A percentile compares a stretch with the other conserved stretches of the same genome.
Conservation (phyloP, 2,888 invertebrate genomes). For the Acleris sparsana region DNA sequence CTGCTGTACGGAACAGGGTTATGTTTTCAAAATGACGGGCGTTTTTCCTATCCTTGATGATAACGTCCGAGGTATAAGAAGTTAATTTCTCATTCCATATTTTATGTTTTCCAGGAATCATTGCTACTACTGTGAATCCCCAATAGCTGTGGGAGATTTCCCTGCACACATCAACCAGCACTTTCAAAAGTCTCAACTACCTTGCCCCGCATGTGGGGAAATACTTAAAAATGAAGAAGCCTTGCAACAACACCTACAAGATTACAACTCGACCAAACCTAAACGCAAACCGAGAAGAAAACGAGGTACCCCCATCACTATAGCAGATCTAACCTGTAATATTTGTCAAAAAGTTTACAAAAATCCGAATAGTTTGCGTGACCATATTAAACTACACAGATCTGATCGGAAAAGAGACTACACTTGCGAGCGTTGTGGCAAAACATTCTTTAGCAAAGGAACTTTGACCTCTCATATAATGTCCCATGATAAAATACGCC, state of each 20-base stretch:
- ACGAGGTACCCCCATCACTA: constrained; percentile 64
- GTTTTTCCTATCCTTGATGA: no score
- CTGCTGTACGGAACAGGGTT: no score
- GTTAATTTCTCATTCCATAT: no score
- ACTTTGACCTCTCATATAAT: constrained; percentile 73
- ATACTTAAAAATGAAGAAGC: constrained; percentile 61
- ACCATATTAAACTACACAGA: constrained; percentile 85
- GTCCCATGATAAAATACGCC: constrained; percentile 70
- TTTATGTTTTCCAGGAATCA: constrained; percentile 51
- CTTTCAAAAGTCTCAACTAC: constrained; percentile 50
- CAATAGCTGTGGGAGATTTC: constrained; percentile 18
- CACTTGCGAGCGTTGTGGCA: constrained; percentile 75
- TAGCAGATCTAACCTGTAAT: constrained; percentile 69
- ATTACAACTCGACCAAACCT: constrained; percentile 55
- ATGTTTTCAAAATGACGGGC: no score
- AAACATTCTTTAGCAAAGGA: constrained; percentile 75
- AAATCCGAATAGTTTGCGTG: constrained; percentile 56
- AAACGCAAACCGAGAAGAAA: constrained; percentile 64
- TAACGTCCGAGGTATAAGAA: no score
- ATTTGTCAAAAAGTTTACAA: constrained; percentile 73
- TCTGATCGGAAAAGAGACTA: constrained; percentile 72
- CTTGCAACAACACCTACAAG: constrained; percentile 58
- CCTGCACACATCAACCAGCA: constrained; percentile 47
- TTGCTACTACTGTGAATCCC: constrained; percentile 45
- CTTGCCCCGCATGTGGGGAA: constrained; percentile 67